phyloP scores from a whole-genome alignment of 2,888 invertebrate species.

The Serrognathus titanus region DNA sequence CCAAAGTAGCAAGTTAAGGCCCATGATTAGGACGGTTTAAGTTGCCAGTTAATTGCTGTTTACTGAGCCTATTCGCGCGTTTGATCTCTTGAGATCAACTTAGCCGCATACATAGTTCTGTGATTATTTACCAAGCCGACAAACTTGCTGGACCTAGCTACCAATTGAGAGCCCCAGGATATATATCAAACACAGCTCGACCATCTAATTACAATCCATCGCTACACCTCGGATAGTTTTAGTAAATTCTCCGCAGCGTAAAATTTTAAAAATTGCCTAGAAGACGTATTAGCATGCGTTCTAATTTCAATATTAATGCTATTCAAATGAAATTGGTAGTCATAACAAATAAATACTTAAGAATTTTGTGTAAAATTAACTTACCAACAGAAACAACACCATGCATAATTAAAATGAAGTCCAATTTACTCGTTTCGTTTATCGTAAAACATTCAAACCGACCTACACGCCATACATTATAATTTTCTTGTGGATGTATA shows the following conservation, averaged over 20 bases:
- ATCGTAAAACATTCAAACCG: constrained; percentile 10
- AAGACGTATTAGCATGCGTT: too few relatives aligned
- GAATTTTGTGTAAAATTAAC: too few relatives aligned
- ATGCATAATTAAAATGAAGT: constrained; percentile 1
- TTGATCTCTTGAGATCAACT: constrained; percentile 47
- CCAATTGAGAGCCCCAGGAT: constrained; percentile 46
- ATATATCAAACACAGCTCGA: constrained; percentile 43
- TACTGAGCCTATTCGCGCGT: constrained; percentile 50
- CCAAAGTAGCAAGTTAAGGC: constrained; percentile 50
- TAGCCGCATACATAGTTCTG: constrained; percentile 45
- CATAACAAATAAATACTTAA: neutral
- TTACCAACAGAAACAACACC: neutral
- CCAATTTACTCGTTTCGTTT: constrained; percentile 8
- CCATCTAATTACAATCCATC: constrained; percentile 43
- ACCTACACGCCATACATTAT: constrained; percentile 8
- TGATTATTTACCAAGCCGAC: constrained; percentile 47
- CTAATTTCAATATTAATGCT: too few relatives aligned
- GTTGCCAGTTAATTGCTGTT: constrained; percentile 51
- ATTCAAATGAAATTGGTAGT: too few relatives aligned
- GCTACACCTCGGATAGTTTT: constrained; percentile 17
- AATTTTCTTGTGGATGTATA: constrained; percentile 8
- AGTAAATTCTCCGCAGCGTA: constrained; percentile 12
- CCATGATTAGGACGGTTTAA: constrained; percentile 49
- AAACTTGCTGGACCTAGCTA: constrained; percentile 45
- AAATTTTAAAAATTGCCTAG: too few relatives aligned